phyloP scores from a whole-genome alignment of 2,113 vertebrate species.

The Conger conger region DNA sequence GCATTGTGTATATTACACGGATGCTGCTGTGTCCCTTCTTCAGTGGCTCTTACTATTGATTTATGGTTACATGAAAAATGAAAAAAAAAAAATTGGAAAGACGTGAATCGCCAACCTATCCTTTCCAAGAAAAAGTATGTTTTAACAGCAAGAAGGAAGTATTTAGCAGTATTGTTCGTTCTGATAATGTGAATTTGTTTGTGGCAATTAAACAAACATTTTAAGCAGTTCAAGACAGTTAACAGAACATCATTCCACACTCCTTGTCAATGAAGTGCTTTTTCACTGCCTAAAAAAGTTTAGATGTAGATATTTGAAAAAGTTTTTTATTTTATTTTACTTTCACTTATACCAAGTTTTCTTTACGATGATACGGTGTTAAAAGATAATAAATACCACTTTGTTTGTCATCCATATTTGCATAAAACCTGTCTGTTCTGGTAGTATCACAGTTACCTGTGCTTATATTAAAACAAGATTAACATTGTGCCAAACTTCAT shows the following conservation, averaged over 20 bases:
- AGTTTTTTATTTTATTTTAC: slow-evolving; percentile 57
- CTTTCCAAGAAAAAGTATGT: slow-evolving; percentile 70
- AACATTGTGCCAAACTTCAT: slow-evolving; percentile 73
- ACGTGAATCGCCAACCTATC: slow-evolving; percentile 77
- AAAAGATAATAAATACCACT: slow-evolving; percentile 84
- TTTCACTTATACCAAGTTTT: slow-evolving; percentile 29
- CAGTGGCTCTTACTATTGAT: slow-evolving; percentile 84
- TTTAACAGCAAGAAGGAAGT: slow-evolving; percentile 75
- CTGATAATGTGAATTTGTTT: slow-evolving; percentile 84
- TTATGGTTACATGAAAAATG: slow-evolving; percentile 64
- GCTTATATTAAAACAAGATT: slow-evolving; percentile 52
- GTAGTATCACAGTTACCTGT: slow-evolving; percentile 46
- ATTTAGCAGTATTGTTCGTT: slow-evolving; percentile 87
- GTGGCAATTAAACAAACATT: slow-evolving; percentile 81
- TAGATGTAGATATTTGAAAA: slow-evolving; percentile 92
- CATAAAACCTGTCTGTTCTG: slow-evolving; percentile 82
- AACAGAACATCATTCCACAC: slow-evolving; percentile 80
- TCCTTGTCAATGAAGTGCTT: slow-evolving; percentile 88
- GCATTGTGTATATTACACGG: slow-evolving; percentile 95
- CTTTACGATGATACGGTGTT: slow-evolving; percentile 81
- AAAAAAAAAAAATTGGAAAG: slow-evolving; percentile 66
- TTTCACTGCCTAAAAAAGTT: slow-evolving; percentile 96
- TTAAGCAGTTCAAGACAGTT: slow-evolving; percentile 79
- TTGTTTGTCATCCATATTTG: slow-evolving; percentile 86
- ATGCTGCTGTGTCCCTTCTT: slow-evolving; percentile 82